Conservation (phyloP, 2,113 vertebrate genomes). For the Stictonetta naevosa region DNA sequence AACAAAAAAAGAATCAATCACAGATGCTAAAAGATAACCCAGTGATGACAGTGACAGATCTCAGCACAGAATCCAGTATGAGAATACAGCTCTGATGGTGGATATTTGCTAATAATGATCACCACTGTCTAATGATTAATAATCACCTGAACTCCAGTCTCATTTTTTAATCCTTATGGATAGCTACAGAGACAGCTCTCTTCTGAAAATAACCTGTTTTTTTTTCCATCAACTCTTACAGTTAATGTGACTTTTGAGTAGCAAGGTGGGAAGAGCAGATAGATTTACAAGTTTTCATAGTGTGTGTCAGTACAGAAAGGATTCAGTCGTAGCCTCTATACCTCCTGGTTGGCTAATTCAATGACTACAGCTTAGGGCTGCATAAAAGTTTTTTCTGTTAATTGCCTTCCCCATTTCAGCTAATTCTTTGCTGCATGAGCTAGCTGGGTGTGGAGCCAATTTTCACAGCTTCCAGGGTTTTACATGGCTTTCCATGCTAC, state of each 20-base stretch:
- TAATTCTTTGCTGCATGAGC: conserved; percentile 18
- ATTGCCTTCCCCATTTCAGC: not conserved
- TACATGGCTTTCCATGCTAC: not conserved
- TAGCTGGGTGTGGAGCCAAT: not conserved
- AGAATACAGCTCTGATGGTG: not conserved
- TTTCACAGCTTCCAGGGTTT: conserved; percentile 11
- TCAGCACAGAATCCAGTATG: not conserved
- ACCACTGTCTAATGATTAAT: not conserved
- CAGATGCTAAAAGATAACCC: not conserved
- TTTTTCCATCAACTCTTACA: not conserved
- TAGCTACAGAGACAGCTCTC: not conserved
- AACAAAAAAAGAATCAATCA: too few relatives aligned
- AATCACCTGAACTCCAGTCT: not conserved
- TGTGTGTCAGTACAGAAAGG: not conserved
- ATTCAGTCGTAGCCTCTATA: not conserved
- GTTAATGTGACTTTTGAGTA: not conserved
- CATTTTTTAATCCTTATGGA: not conserved
- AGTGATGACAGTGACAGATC: not conserved
- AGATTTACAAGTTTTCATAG: not conserved
- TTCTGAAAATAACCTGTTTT: not conserved
- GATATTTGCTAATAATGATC: not conserved
- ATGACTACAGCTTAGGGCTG: conserved; percentile 30
- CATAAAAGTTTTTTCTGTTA: conserved; percentile 41
- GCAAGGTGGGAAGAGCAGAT: not conserved
- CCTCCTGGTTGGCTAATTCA: not conserved